Evolutionary conservation across 2,797 vertebrate genomes (phyloP), one percentile per base, ranked within the genome.

Genomic region (Adrianichthys oophorus): DNA sequence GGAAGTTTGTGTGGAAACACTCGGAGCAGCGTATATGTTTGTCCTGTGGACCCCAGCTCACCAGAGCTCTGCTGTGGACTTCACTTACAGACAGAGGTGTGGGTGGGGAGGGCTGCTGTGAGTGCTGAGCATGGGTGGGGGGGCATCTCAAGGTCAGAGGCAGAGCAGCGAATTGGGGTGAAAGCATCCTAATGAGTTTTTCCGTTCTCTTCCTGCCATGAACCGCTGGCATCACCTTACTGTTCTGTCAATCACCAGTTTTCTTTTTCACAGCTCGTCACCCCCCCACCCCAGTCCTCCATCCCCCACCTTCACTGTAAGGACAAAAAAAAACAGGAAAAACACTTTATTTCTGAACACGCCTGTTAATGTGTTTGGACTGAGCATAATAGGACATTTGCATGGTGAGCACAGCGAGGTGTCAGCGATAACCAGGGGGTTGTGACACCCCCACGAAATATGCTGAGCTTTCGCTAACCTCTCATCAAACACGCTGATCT

Each of bases 401-500:
- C 89, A 83, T 85, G 86, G 87, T 62, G 65, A 72, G 85, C 70
- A 58, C 59, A 14, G 77, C 62, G 87, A 87, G 83, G 86, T 80
- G 92, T 93, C 94, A 92, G 94, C 87, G 91, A 94, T 95, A 94
- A 94, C 93, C 92, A 92, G 79, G 75, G 90, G 95, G 94, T 94
- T 93, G 92, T 94, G 94, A 95, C 94, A 94, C 91, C 93, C 91
- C 89, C 89, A 57, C 91, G 93, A 94, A 98, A 98, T 98, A 92
- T 97, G 96, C 96, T 97, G 96, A 98, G 95, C 95, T 96, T 95
- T 98, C 93, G 93, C 94, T 95, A 95, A 95, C 94, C 95, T 95
- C 95, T 95, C 96, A 96, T 98, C 96, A 98, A 97, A 96, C 93
- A 95, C 92, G 91, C 94, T 95, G 95, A 96, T 99, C 96, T 99